Base-by-base conservation (phyloP, 2,113 vertebrate species). In the Pimephales promelas region DNA sequence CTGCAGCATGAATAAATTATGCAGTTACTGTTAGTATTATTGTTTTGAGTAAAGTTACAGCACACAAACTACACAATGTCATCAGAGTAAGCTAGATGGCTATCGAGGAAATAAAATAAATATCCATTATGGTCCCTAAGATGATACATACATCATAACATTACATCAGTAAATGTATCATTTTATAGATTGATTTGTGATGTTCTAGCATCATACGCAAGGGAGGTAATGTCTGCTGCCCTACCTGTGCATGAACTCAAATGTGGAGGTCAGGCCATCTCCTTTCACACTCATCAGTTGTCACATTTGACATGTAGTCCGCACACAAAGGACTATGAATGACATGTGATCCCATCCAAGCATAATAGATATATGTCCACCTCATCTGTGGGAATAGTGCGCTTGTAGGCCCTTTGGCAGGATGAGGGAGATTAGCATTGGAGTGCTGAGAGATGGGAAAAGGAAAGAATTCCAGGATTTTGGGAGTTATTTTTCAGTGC, bases 381-480 rank as follows among this genome's bases (percentile, higher is more conserved):
- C 31, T 81, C 66, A 82, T 49, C 66, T 10, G 76, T 73, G 22
- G 6, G 68, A 22, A 83, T 84, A 24, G 78, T 68, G 71, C 77
- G 76, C 83, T 73, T 68, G 57, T 54, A 34, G 70, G 28, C 56
- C 66, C 56, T 87, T 85, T 78, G 79, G 84, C 62, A 36, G 54
- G 9, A n/a, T 20, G 28, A 49, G n/a, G 47, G 13, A 72, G 72
- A 79, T 83, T 84, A 78, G 9, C 52, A 64, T 72, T 82, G 73
- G 20, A 56, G 24, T 43, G 66, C 52, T 73, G 31, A 83, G 62
- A 81, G 75, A 84, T 24, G 52, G 18, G 34, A 34, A 81, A 40
- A 24, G 83, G 56, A 85, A 83, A 52, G 47, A 56, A 72, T 83
- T 85, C 28, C 75, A 34, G 74, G 43, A 88, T 84, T 89, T 84